These are phyloP conservation scores for Drosophila robusta DNA, from an alignment of 2,888 invertebrate species.

Conservation along the genomic window DNA sequence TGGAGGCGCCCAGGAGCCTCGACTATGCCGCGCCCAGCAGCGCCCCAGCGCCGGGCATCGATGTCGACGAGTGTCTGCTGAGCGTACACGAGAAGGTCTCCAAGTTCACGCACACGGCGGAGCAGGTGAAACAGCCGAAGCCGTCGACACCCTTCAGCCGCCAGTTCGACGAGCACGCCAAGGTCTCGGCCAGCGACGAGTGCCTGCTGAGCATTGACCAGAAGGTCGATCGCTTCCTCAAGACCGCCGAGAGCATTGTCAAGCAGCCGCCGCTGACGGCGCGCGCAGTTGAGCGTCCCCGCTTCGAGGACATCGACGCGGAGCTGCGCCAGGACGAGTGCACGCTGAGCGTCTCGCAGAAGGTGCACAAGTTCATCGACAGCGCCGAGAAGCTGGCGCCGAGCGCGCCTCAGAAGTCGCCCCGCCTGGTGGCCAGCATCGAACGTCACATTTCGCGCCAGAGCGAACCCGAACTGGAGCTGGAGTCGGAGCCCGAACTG, in stretches of 20 bases:
- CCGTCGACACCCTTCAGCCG: conserved; percentile 81
- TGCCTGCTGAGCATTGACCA: conserved; percentile 88
- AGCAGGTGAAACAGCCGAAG: conserved; percentile 85
- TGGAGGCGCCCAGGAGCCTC: conserved; percentile 86
- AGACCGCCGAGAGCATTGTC: conserved; percentile 87
- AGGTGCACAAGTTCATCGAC: conserved; percentile 88
- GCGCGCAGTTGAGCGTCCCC: conserved; percentile 85
- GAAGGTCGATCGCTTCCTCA: conserved; percentile 88
- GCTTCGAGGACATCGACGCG: conserved; percentile 87
- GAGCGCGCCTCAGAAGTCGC: conserved; percentile 84
- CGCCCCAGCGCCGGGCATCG: conserved; percentile 73
- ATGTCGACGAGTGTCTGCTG: conserved; percentile 87
- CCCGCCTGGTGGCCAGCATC: conserved; percentile 86
- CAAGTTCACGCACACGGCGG: conserved; percentile 88
- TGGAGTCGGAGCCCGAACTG: conserved; percentile 58
- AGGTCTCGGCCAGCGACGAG: conserved; percentile 85
- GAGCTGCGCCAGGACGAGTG: conserved; percentile 87
- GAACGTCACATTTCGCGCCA: conserved; percentile 83
- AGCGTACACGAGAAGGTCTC: conserved; percentile 90
- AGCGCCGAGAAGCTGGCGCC: conserved; percentile 87
- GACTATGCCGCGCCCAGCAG: conserved; percentile 61
- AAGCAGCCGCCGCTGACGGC: conserved; percentile 66
- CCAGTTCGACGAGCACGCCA: conserved; percentile 77
- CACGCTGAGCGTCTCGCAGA: conserved; percentile 88
- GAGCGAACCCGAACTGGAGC: conserved; percentile 72